Percentiles rank a stretch among this genome's conserved stretches.
Conservation (phyloP, 35 echinoderm and acorn worm species). For the Eucidaris tribuloides region DNA sequence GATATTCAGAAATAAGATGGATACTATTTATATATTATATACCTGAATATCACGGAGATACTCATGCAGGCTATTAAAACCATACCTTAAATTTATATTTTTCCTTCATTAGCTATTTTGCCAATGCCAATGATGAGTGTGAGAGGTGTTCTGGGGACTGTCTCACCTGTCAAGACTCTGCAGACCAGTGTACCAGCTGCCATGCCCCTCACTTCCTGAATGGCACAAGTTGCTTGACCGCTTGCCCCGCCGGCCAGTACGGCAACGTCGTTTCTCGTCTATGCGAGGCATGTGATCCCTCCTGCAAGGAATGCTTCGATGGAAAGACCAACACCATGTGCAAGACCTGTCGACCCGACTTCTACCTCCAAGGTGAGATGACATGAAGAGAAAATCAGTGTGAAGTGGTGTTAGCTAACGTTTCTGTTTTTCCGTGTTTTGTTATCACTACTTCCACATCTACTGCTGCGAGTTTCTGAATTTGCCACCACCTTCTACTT, state of each 20-base stretch:
- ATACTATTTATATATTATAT: too few species aligned
- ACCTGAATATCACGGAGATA: too few species aligned
- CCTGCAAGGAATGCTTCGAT: conserved; percentile 77
- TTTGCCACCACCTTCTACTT: not conserved
- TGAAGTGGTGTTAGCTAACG: not conserved
- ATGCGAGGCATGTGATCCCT: conserved; percentile 48
- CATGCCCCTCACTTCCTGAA: conserved; percentile 52
- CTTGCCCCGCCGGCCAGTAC: conserved; percentile 61
- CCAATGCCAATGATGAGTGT: conserved; percentile 13
- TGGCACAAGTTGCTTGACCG: conserved; percentile 17
- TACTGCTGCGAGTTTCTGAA: not conserved
- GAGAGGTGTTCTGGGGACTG: conserved; percentile 50
- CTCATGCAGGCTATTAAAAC: too few species aligned
- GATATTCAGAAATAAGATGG: too few species aligned
- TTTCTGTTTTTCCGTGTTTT: not conserved
- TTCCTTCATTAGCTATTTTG: conserved; percentile 71
- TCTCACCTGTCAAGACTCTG: conserved; percentile 14
- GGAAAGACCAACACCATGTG: conserved; percentile 56
- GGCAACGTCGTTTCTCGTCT: conserved; percentile 34
- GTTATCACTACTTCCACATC: not conserved
- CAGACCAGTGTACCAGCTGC: conserved; percentile 55
- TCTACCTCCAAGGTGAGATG: conserved; percentile 68
- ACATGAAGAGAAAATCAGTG: not conserved
- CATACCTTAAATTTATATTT: too few species aligned
- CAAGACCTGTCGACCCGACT: conserved; percentile 49